Evolutionary conservation across 2,888 invertebrate species (phyloP), one percentile per base, ranked within the genome.

Genomic region (Noctua comes): DNA sequence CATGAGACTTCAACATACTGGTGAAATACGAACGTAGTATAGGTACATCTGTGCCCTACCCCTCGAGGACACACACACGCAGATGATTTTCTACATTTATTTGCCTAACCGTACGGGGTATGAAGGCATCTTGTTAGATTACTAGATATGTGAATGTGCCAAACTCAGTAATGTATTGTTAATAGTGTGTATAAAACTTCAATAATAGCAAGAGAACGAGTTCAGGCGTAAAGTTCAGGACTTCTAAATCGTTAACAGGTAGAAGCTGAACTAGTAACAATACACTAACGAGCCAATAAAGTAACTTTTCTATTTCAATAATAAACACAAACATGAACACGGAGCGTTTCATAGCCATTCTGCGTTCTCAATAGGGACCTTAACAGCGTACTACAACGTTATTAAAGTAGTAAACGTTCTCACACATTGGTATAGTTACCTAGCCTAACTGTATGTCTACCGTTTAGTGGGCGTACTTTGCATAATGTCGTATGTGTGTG

Each of bases 371-470:
- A 71, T 76, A 31, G 85, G 36, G 71, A 70, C 73, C 57, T 71
- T 31, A 48, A 59, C 76, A 68, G 64, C 66, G 57, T 76, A 64
- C 40, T 66, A 73, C 43, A 66, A 76, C 62, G 73, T 68, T 83
- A 83, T 76, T 85, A 76, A 83, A 81, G 83, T 64, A 73, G 57
- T 85, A 83, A 83, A 83, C 66, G 76, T 73, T 36, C 76, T 43
- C 85, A 24, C 70, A 85, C 85, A 73, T 76, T 81, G 70, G 51
- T 64, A 65, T 62, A n/a, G n/a, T n/a, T 43, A 66, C 66, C 43
- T 18, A 43, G 66, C 66, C 18, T 43, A 43, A 43, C 43, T 27
- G 4, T 43, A 7, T 43, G 59, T 71, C 46, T 66, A 68, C 16
- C 21, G 27, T 43, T 64, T 16, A 43, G 40, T 59, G 21, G 27